Base-by-base conservation (phyloP, 2,113 vertebrate species). In the Zapornia atra region DNA sequence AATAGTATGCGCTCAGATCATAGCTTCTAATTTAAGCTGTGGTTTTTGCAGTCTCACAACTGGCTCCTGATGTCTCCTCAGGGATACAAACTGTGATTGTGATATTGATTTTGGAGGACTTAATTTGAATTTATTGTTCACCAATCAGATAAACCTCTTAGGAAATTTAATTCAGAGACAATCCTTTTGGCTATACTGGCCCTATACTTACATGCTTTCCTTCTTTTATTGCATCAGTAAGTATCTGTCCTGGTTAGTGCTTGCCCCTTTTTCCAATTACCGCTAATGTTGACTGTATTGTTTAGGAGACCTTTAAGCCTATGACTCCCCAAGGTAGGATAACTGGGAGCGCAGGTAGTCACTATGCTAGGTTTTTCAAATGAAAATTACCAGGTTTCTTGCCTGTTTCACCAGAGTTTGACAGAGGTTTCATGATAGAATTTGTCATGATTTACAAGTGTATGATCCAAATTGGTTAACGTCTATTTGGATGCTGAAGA, bases 121-220 rank as follows among this genome's bases (percentile, higher is more conserved):
- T 96, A 94, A 95, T 97, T 94, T 85, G 84, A 91, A 97, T 96
- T 91, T 96, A 92, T 96, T 96, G 81, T 87, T 94, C 78, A 72
- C 84, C 73, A 79, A 76, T 92, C 91, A 92, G 81, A 87, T 94
- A 92, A 87, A 79, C 61, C 33, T 95, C 89, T 82, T 76, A 85
- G 34, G 70, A 92, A 96, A 92, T 91, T 84, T 79, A 95, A 97
- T 94, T 91, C 53, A 50, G 65, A 85, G 84, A 29, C 53, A 92
- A 91, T 96, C 29, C 34, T 79, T 95, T 76, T 85, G 65, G 28
- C 84, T 87, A 5, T 63, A 61, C 12, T 89, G 38, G 31, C 61
- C 42, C 48, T 89, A 31, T 79, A 80, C 64, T 83, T 91, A 71
- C 6, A 76, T 73, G 6, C 42, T 88, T 91, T 64, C 44, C 25